Evolutionary conservation across 2,113 vertebrate genomes (phyloP), one percentile per base, ranked within the genome.

Genomic region (Tyrannus savana): DNA sequence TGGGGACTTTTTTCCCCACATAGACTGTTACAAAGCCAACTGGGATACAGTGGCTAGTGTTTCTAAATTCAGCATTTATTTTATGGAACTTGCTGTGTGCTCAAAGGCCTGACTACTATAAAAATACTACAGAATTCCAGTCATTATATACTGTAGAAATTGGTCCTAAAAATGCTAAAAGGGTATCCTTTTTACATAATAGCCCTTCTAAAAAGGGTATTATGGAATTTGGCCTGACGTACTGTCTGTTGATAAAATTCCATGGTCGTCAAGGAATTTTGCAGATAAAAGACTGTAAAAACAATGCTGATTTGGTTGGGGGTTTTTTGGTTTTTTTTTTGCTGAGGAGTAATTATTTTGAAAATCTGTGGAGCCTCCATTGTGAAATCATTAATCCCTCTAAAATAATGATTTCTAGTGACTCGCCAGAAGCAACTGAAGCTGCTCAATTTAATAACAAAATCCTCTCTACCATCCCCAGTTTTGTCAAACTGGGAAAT

Each of bases 371-470:
- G 92, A 64, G 53, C 22, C 56, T 90, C 85, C 90, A 94, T 95
- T 96, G 95, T 93, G 88, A 93, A 96, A 82, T 79, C 88, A 90
- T 91, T 95, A 97, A 96, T 97, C 95, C 84, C 28, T 91, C 78
- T 90, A 94, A 88, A 96, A 94, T 95, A 94, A 93, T 95, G 89
- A 92, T 90, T 92, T 95, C 80, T 77, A 87, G 80, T 77, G 84
- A 74, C 2, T 58, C 53, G 91, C 58, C 64, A 93, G 78, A 90
- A 96, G 85, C 87, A 88, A 94, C 47, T 56, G 87, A 96, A 90
- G 69, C 76, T 82, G 86, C 83, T 96, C 91, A 87, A 82, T 96
- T 95, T 96, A 92, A 96, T 96, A 95, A 95, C 87, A 94, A 96
- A 95, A 96, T 96, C 93, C 89, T 67, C 81, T 95, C 91, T 95